These are phyloP conservation scores for Penelope pileata DNA, from an alignment of 2,113 vertebrate species.

Conservation along the genomic window DNA sequence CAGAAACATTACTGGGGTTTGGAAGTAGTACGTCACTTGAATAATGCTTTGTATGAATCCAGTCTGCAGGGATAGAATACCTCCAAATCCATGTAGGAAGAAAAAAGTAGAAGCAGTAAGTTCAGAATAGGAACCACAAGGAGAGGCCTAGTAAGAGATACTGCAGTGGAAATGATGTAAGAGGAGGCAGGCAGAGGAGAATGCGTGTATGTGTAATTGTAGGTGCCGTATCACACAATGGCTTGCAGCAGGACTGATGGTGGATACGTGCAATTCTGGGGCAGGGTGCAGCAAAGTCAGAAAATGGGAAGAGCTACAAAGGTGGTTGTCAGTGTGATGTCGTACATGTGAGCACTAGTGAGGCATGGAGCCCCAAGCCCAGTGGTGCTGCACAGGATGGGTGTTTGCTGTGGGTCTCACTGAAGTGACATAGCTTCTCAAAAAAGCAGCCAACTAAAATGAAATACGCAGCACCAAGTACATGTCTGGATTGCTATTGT, in stretches of 20 bases:
- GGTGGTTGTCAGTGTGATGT: neutral
- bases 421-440: neutral
- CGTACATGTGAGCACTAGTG: rapidly evolving
- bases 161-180: neutral
- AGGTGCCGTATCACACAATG: neutral
- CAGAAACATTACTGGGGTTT: neutral
- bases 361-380: neutral
- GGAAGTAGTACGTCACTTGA: neutral
- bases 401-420: neutral
- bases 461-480: neutral
- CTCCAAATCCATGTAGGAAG: neutral
- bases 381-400: no score
- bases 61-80: neutral
- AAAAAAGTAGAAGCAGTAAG: neutral
- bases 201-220: neutral
- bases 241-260: neutral
- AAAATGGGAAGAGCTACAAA: neutral
- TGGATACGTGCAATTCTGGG: neutral
- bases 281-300: neutral
- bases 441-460: neutral
- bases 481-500: neutral
- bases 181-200: neutral
- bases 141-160: neutral
- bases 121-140: neutral
- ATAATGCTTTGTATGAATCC: neutral